Evolutionary conservation across 2,888 invertebrate species (phyloP).

Genomic region (Pristionchus fissidentatus): DNA sequence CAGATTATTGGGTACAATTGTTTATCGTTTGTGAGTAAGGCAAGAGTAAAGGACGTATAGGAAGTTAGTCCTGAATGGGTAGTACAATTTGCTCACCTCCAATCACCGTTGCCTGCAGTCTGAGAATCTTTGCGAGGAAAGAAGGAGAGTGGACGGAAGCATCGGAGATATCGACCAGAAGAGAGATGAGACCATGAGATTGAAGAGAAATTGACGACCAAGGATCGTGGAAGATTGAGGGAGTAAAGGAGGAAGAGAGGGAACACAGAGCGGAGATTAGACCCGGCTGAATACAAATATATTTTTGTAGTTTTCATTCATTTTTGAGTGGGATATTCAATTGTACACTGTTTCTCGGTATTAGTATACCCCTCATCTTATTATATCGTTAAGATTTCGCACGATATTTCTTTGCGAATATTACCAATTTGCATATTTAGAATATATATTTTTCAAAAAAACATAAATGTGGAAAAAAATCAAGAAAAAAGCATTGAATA

Average conservation of each 20-base stretch:
- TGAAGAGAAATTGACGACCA: background rate
- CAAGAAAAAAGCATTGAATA: too few species aligned
- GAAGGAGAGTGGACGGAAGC: background rate
- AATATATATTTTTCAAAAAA: too few species aligned
- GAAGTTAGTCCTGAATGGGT: too few species aligned
- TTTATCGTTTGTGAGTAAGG: too few species aligned
- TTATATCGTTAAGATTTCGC: background rate
- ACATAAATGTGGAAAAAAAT: too few species aligned
- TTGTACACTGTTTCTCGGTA: background rate
- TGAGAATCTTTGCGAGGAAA: conserved; percentile 7
- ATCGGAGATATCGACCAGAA: conserved; percentile 35
- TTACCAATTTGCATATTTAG: too few species aligned
- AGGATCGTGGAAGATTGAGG: background rate
- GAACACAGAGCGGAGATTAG: conserved; percentile 27
- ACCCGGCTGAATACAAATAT: conserved; percentile 13
- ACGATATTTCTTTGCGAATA: too few species aligned
- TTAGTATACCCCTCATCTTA: background rate
- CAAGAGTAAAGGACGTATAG: too few species aligned
- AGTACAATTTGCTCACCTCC: conserved; percentile 22
- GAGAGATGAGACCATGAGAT: conserved; percentile 39
- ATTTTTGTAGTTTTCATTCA: too few species aligned
- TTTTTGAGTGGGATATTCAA: too few species aligned
- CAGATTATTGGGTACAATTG: too few species aligned
- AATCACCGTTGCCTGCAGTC: conserved; percentile 16
- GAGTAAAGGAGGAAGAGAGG: conserved; percentile 19